Evolutionary conservation across 2,113 vertebrate genomes (phyloP), one percentile per base, ranked within the genome.

Genomic region (Tichodroma muraria): DNA sequence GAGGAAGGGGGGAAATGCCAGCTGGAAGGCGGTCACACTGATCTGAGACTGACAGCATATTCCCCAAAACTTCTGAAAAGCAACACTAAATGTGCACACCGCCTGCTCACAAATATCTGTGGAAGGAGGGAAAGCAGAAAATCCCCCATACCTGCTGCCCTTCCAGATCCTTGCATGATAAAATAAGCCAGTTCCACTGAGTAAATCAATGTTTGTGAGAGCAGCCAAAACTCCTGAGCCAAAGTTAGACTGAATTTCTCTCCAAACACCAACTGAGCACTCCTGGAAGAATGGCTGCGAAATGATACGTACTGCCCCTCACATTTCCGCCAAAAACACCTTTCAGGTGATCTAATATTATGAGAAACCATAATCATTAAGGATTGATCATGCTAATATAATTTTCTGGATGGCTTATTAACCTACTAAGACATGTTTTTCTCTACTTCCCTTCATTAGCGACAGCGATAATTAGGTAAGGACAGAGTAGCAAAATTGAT

Each of bases 361-460:
- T 94, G 95, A 96, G 95, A 93, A 97, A 91, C 93, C 89, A 96
- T 97, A 95, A 97, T 96, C 95, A 97, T 97, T 97, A 97, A 92
- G 96, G 90, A 97, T 95, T 97, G 96, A 97, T 97, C 95, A 95
- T 31, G 52, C 84, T 97, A 97, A 98, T 97, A 96, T 92, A 96
- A 97, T 97, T 98, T 98, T 98, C 96, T 95, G 94, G 97, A 96
- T 97, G 96, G 97, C 96, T 97, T 98, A 98, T 97, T 97, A 98
- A 96, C 97, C 96, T 97, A 95, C 94, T 93, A 97, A 97, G 93
- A 95, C 94, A 96, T 97, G 92, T 95, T 96, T 98, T 97, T 94
- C 90, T 96, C 94, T 95, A 97, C 95, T 96, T 97, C 96, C 96
- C 94, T 97, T 98, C 96, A 96, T 98, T 96, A 97, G 87, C 80